Percentiles rank a stretch among this genome's conserved stretches.
These are phyloP conservation scores for Spondyliosoma cantharus DNA, from an alignment of 2,797 vertebrate genomes.

Conservation along the genomic window DNA sequence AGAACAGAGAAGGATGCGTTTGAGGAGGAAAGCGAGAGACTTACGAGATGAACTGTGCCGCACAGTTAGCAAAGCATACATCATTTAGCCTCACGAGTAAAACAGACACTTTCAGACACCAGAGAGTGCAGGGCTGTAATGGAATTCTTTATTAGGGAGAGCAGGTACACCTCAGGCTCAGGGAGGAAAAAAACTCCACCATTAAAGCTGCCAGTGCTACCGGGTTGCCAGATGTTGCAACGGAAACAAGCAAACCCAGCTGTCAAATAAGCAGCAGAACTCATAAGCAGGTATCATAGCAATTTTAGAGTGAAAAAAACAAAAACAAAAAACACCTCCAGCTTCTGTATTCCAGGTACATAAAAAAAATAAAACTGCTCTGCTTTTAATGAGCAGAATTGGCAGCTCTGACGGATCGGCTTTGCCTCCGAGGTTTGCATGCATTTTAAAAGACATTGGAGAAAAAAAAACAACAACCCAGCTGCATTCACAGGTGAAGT, in stretches of 20 bases:
- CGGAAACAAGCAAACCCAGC: slow-evolving; percentile 43
- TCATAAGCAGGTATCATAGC: slow-evolving; percentile 30
- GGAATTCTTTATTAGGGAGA: slow-evolving; percentile 62
- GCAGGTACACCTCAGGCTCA: slow-evolving; percentile 58
- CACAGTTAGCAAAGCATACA: slow-evolving; percentile 42
- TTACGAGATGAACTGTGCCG: slow-evolving; percentile 31
- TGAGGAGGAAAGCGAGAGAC: slow-evolving; percentile 13
- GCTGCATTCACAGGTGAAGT: slow-evolving; percentile 54
- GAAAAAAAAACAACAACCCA: slow-evolving; percentile 3
- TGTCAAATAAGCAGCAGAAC: slow-evolving; percentile 40
- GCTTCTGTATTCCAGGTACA: slow-evolving; percentile 11
- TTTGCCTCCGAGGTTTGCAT: slow-evolving; percentile 27
- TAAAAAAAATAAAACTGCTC: neutral
- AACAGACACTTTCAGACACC: slow-evolving; percentile 33
- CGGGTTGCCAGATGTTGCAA: slow-evolving; percentile 64
- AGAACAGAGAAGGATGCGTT: neutral
- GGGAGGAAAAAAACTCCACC: slow-evolving; percentile 2
- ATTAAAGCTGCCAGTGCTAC: slow-evolving; percentile 46
- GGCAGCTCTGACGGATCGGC: slow-evolving; percentile 23
- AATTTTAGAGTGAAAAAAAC: slow-evolving; percentile 4
- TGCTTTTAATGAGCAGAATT: slow-evolving; percentile 51
- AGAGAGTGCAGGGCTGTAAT: slow-evolving; percentile 31
- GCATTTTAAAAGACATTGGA: slow-evolving; percentile 24
- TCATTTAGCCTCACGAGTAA: slow-evolving; percentile 39
- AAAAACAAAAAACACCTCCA: neutral